phyloP scores from a whole-genome alignment of 2,888 invertebrate genomes.

The Agrypnus murinus region DNA sequence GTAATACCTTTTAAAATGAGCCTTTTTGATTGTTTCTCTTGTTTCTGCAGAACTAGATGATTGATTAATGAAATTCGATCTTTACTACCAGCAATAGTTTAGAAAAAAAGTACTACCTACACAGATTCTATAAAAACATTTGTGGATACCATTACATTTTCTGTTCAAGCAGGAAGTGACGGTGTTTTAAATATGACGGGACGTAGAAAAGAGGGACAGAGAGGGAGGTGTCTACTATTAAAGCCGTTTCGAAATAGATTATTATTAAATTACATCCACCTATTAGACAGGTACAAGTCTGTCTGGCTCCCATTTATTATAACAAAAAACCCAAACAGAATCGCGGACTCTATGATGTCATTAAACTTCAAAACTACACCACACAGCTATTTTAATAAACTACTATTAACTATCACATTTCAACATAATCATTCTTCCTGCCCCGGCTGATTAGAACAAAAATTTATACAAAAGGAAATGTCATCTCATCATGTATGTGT shows the following conservation, averaged over 20 bases:
- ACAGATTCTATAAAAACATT: background rate
- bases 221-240: too few species aligned
- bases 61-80: slow-evolving; percentile 11
- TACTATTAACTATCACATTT: slow-evolving; percentile 13
- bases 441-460: slow-evolving; percentile 3
- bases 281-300: too few species aligned
- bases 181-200: background rate
- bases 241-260: too few species aligned
- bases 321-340: slow-evolving; percentile 23
- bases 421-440: slow-evolving; percentile 24
- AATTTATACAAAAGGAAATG: slow-evolving; percentile 6
- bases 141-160: background rate
- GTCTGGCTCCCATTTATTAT: too few species aligned
- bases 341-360: slow-evolving; percentile 11
- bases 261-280: too few species aligned
- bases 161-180: slow-evolving; percentile 2
- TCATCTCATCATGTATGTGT: slow-evolving; percentile 1
- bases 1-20: too few species aligned
- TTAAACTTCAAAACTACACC: slow-evolving; percentile 23
- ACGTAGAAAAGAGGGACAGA: too few species aligned
- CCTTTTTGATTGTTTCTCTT: too few species aligned
- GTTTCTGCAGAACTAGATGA: too few species aligned
- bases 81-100: background rate
- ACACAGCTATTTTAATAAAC: slow-evolving; percentile 10
- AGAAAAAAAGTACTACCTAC: slow-evolving; percentile 6